Evolutionary conservation across 2,888 invertebrate genomes (phyloP).

Genomic region (Plemyria rubiginata): DNA sequence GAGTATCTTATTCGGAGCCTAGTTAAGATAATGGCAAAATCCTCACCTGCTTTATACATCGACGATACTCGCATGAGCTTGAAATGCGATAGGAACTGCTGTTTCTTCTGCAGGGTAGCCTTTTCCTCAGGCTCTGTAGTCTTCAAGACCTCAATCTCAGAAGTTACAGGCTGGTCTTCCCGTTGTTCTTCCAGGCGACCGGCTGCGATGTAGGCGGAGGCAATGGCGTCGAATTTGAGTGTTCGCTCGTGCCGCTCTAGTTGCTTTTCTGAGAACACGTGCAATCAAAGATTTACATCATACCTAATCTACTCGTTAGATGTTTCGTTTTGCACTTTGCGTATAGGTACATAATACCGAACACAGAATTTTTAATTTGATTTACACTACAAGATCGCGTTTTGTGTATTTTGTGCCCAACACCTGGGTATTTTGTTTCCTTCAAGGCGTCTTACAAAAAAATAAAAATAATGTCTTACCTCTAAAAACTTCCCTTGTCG

Average conservation of each 20-base stretch:
- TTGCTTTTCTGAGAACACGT: constrained; percentile 72
- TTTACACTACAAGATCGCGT: too few relatives aligned
- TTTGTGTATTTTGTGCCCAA: too few relatives aligned
- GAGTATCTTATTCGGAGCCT: not conserved
- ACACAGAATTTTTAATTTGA: too few relatives aligned
- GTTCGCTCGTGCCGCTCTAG: constrained; percentile 86
- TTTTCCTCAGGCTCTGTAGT: constrained; percentile 41
- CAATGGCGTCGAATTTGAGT: constrained; percentile 77
- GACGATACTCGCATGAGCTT: constrained; percentile 83
- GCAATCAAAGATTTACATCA: not conserved
- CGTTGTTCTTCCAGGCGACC: constrained; percentile 63
- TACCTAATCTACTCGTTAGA: too few relatives aligned
- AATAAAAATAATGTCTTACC: constrained; percentile 70
- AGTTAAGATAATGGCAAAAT: not conserved
- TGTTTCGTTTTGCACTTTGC: too few relatives aligned
- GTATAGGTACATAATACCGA: too few relatives aligned
- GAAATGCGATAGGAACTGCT: constrained; percentile 85
- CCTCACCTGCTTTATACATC: constrained; percentile 84
- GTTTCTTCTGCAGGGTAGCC: constrained; percentile 74
- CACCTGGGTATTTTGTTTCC: too few relatives aligned
- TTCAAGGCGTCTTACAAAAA: too few relatives aligned
- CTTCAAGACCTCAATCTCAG: not conserved
- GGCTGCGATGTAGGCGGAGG: constrained; percentile 76
- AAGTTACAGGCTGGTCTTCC: constrained; percentile 49
- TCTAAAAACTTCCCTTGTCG: constrained; percentile 85